A percentile compares a stretch with the other conserved stretches of the same genome.
Evolutionary conservation across 37 sponge, comb jelly and placozoan species (phyloP).

Genomic region (Spongilla lacustris): DNA sequence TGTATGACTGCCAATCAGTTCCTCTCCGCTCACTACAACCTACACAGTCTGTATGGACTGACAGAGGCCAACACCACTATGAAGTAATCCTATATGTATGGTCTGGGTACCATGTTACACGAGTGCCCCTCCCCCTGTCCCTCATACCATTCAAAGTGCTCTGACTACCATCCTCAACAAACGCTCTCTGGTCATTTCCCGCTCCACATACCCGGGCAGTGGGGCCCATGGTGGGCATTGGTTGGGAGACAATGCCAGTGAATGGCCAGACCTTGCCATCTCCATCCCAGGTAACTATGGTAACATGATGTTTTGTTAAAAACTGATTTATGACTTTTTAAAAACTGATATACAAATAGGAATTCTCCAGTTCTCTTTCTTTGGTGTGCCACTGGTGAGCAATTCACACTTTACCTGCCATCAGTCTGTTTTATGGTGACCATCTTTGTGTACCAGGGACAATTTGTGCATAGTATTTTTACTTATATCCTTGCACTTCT

Average conservation of each 20-base stretch:
- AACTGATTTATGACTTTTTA: too few relatives aligned
- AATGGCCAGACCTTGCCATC: conserved; percentile 56
- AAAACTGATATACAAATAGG: too few relatives aligned
- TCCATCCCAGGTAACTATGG: conserved; percentile 79
- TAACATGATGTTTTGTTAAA: too few relatives aligned
- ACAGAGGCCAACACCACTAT: conserved; percentile 72
- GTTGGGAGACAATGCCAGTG: conserved; percentile 81
- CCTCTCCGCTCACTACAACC: conserved; percentile 69
- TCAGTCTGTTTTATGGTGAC: too few relatives aligned
- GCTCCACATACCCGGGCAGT: conserved; percentile 71
- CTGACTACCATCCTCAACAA: conserved; percentile 25
- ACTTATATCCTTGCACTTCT: not conserved
- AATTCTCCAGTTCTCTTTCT: conserved; percentile 79
- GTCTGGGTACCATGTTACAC: too few relatives aligned
- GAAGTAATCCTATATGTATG: conserved; percentile 21
- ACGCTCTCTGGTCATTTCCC: conserved; percentile 66
- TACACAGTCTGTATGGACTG: conserved; percentile 89
- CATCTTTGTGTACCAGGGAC: too few relatives aligned
- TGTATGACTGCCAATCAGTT: conserved; percentile 73
- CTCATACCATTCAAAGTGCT: conserved; percentile 15
- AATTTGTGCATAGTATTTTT: too few relatives aligned
- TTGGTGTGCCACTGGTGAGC: conserved; percentile 84
- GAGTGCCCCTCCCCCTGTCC: too few relatives aligned
- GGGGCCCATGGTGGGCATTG: conserved; percentile 74
- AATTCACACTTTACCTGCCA: not conserved